phyloP scores from a whole-genome alignment of 2,888 invertebrate genomes.

The Melangyna quadrimaculata region DNA sequence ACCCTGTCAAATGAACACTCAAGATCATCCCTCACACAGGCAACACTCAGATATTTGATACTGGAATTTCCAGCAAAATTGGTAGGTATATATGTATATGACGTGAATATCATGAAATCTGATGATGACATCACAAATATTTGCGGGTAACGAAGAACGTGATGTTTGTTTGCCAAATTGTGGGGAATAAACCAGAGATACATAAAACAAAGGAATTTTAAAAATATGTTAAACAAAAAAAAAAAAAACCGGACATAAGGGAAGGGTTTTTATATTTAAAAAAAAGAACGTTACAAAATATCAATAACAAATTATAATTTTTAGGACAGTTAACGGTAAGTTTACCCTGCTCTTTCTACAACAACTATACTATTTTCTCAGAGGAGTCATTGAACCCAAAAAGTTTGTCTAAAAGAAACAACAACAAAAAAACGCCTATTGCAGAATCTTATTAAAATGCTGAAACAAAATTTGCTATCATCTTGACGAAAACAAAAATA shows the following conservation, averaged over 20 bases:
- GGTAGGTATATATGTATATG: too few relatives aligned
- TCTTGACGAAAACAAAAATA: slow-evolving; percentile 56
- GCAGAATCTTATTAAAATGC: slow-evolving; percentile 63
- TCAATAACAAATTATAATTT: neutral
- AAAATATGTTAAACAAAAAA: neutral
- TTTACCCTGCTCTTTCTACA: slow-evolving; percentile 18
- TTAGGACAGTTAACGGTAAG: neutral
- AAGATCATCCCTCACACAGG: slow-evolving; percentile 28
- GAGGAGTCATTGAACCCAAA: slow-evolving; percentile 59
- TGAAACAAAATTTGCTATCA: slow-evolving; percentile 59
- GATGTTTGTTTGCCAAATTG: slow-evolving; percentile 29
- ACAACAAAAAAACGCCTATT: slow-evolving; percentile 28
- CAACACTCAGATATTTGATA: slow-evolving; percentile 66
- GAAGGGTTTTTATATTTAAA: neutral
- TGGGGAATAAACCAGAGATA: slow-evolving; percentile 8
- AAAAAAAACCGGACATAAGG: slow-evolving; percentile 14
- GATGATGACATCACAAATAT: slow-evolving; percentile 70
- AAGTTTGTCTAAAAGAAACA: slow-evolving; percentile 59
- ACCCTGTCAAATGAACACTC: slow-evolving; percentile 46
- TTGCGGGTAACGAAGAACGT: slow-evolving; percentile 54
- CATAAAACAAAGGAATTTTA: slow-evolving; percentile 50
- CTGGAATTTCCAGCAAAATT: slow-evolving; percentile 66
- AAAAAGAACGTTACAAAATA: neutral
- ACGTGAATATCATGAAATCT: slow-evolving; percentile 67
- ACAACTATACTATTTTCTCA: slow-evolving; percentile 14